These are phyloP conservation scores for Pomatorhinus ruficollis DNA, from an alignment of 2,113 vertebrate species.

Conservation along the genomic window DNA sequence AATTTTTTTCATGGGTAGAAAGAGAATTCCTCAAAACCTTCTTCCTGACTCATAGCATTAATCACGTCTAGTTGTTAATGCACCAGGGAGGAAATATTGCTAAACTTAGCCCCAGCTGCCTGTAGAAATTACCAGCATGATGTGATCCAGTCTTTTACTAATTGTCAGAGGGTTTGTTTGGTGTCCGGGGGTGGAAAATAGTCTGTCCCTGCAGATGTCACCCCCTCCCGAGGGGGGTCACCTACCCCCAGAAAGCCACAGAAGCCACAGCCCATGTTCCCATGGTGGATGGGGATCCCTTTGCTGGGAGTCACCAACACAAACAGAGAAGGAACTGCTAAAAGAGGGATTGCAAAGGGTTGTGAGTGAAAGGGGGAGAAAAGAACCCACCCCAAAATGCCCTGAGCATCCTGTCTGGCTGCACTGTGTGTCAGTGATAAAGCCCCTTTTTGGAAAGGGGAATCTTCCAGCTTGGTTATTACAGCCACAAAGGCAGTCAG, in stretches of 20 bases:
- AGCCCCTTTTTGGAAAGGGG: neutral
- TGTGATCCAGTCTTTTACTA: neutral
- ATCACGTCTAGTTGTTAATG: neutral
- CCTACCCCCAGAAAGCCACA: accelerated
- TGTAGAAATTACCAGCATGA: neutral
- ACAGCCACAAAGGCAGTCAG: neutral
- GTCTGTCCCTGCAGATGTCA: neutral
- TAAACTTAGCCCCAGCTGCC: neutral
- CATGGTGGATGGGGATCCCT: accelerated
- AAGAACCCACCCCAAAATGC: neutral
- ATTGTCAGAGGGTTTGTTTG: neutral
- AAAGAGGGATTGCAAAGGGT: neutral
- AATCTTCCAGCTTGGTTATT: neutral
- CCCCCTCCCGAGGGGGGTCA: neutral
- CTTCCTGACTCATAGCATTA: constrained; percentile 34
- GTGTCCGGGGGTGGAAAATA: neutral
- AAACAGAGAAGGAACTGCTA: neutral
- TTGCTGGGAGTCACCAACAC: neutral
- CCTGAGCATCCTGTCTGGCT: neutral
- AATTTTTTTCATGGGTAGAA: neutral
- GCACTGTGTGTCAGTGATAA: neutral
- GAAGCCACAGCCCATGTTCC: accelerated
- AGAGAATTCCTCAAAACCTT: constrained; percentile 51
- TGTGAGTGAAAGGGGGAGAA: neutral
- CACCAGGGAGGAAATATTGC: neutral